A percentile compares a stretch with the other conserved stretches of the same genome.
Evolutionary conservation across 2,888 invertebrate species (phyloP).

Genomic region (Deilephila porcellus): DNA sequence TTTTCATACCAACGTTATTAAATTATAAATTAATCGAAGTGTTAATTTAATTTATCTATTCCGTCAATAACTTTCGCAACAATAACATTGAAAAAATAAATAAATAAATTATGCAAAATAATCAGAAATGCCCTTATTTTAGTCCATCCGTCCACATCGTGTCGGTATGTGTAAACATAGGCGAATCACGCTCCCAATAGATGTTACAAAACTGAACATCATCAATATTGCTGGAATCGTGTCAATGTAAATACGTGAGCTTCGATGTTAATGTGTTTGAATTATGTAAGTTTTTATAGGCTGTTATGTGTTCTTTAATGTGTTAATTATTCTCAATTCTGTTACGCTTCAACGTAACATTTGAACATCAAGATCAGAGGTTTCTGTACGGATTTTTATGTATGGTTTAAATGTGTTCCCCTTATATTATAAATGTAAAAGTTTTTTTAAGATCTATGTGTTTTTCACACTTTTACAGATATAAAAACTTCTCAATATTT

Average conservation of each 20-base stretch:
- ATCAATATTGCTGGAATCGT: constrained; percentile 14
- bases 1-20: too few species aligned
- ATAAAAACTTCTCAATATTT: too few species aligned
- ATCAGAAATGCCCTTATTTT: background rate
- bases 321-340: background rate
- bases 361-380: too few species aligned
- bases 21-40: too few species aligned
- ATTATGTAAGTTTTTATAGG: background rate
- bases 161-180: background rate
- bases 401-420: too few species aligned
- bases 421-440: too few species aligned
- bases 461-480: too few species aligned
- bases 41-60: too few species aligned
- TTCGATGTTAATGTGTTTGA: background rate
- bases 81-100: background rate
- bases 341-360: background rate
- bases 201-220: constrained; percentile 11
- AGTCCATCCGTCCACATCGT: background rate
- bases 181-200: background rate
- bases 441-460: too few species aligned
- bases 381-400: too few species aligned
- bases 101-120: background rate
- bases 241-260: constrained; percentile 3
- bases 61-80: background rate
- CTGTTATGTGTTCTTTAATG: background rate